These are phyloP conservation scores for Eilema sororculum DNA, from an alignment of 2,888 invertebrate species.

Conservation along the genomic window DNA sequence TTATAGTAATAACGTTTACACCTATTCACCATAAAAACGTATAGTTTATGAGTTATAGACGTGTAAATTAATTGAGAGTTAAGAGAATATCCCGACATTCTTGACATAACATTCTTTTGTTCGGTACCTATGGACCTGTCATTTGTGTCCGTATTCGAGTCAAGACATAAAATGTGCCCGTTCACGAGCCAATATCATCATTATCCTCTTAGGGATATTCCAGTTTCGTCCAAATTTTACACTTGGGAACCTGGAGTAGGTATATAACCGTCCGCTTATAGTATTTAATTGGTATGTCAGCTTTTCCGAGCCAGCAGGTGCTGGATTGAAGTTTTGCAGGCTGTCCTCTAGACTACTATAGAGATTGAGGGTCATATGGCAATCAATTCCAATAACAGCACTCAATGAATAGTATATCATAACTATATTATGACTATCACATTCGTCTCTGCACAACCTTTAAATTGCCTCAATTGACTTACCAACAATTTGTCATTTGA, in stretches of 20 bases:
- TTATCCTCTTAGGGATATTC: too few species aligned
- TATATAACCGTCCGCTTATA: too few species aligned
- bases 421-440: constrained; percentile 29
- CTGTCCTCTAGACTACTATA: too few species aligned
- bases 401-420: background rate
- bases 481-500: too few species aligned
- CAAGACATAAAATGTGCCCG: constrained; percentile 22
- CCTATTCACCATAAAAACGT: constrained; percentile 17
- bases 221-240: too few species aligned
- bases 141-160: constrained; percentile 32
- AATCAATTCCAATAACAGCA: too few species aligned
- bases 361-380: too few species aligned
- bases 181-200: too few species aligned
- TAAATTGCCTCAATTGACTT: background rate
- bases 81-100: constrained; percentile 38
- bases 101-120: constrained; percentile 37
- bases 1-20: constrained; percentile 9
- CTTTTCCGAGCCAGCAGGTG: too few species aligned
- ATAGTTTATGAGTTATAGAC: constrained; percentile 17
- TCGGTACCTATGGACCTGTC: constrained; percentile 26
- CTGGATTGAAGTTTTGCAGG: too few species aligned
- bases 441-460: background rate
- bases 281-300: too few species aligned
- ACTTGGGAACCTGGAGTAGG: too few species aligned
- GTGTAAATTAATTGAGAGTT: constrained; percentile 17